Evolutionary conservation across 2,797 vertebrate species (phyloP), one percentile per base, ranked within the genome.

Genomic region (Adrianichthys oophorus): DNA sequence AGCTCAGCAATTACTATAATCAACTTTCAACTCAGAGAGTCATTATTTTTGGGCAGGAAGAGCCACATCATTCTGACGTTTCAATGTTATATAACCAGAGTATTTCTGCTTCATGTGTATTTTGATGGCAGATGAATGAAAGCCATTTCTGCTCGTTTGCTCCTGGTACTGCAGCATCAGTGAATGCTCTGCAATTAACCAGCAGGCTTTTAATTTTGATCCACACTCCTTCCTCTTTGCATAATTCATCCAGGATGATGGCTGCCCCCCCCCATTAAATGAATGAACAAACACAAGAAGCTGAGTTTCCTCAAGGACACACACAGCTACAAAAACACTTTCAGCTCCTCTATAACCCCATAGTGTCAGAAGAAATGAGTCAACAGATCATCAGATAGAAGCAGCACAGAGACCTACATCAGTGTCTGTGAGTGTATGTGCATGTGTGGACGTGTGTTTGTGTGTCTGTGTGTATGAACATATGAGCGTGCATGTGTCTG

Each of bases 311-410:
- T 69, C 65, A 82, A 59, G 67, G 70, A 82, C 52, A 41, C 49
- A 57, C 56, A 48, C 64, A 41, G 41, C 41, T 26, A 46, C 65
- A 68, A 64, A 71, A 57, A 59, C 70, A 78, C 70, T 80, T 73
- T 65, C 57, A 80, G 79, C 73, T 47, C 60, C 72, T 78, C 68
- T 41, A 52, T 70, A 74, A 82, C 68, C 65, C 52, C 70, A 85
- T 64, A 70, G 65, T 61, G 56, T 72, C 65, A 29, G 59, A 73
- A 65, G 60, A 51, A 83, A 65, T 68, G 56, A 78, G 64, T 69
- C 70, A 76, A 43, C 24, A 56, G 53, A 72, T 70, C 65, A 55
- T 57, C 58, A 61, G 73, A 79, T 74, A 64, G 68, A 64, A 64
- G 50, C 63, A 18, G 37, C 4, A 0, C 48, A 48, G 59, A 61